A percentile compares a stretch with the other conserved stretches of the same genome.
phyloP scores from a whole-genome alignment of 2,888 invertebrate species.

The Chymomyza fuscimana region DNA sequence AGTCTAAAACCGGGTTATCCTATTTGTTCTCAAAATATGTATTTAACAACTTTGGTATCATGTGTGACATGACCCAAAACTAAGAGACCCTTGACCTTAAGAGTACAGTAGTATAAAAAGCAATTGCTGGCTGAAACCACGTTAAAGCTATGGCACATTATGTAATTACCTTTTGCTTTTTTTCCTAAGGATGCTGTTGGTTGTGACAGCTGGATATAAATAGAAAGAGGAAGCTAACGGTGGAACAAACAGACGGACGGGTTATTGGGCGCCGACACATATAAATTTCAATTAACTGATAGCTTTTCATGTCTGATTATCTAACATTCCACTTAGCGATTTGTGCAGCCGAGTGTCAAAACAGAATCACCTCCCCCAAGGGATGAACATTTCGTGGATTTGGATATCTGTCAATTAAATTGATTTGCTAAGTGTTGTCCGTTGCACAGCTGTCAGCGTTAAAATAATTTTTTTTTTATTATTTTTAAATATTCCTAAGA shows the following conservation, averaged over 20 bases:
- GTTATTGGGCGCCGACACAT: background rate
- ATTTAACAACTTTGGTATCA: no score
- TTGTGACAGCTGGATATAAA: slow-evolving; percentile 3
- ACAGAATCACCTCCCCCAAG: background rate
- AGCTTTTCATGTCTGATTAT: background rate
- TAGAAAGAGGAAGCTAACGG: no score
- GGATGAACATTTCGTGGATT: no score
- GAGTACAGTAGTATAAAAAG: background rate
- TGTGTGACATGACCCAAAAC: no score
- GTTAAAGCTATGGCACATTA: slow-evolving; percentile 19
- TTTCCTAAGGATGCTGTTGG: slow-evolving; percentile 9
- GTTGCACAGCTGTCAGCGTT: no score
- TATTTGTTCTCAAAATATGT: no score
- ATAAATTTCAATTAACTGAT: slow-evolving; percentile 6
- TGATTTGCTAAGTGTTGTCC: no score
- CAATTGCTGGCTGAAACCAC: slow-evolving; percentile 1
- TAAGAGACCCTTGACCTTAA: no score
- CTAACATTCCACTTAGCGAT: background rate
- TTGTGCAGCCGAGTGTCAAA: background rate
- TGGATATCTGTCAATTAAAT: no score
- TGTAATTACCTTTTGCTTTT: slow-evolving; percentile 30
- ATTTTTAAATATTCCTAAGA: no score
- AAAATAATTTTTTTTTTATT: no score
- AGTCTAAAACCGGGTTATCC: no score
- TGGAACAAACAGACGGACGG: background rate